Base-by-base conservation (phyloP, 2,888 invertebrate genomes). In the Norana najaformis region DNA sequence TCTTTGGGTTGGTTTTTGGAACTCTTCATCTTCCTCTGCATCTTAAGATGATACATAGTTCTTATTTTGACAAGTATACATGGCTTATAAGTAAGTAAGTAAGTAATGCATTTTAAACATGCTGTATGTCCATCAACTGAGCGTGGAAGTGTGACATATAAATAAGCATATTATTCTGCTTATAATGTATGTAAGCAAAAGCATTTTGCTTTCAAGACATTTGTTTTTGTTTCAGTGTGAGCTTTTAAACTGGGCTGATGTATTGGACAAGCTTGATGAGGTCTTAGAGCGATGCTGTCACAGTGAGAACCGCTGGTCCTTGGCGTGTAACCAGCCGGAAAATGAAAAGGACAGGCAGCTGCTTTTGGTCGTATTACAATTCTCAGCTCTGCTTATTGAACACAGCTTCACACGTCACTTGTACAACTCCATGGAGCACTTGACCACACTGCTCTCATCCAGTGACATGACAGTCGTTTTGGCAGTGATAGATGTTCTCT, bases 401-500 rank as follows among this genome's bases (percentile, higher is more conserved):
- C 97, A 97, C 95, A 97, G 97, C 92, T 97, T 97, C 94, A 97
- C 97, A 34, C 96, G 97, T 90, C 97, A 97, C 95, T 95, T 97
- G 92, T 97, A 97, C 96, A 97, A 97, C 95, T 97, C 97, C 83
- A 97, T 97, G 96, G 97, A 97, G 95, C 97, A 97, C 94, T 95
- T 97, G 92, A 96, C 97, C 89, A 96, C 96, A 82, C 95, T 97
- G 92, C 95, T 97, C 93, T 96, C 97, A 91, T 97, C 97, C 89
- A 97, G 96, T 94, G 97, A 97, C 94, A 97, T 97, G 96, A 96
- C 97, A 92, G 96, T 97, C 89, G 97, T 97, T n/a, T 95, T 97
- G 90, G 97, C 97, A 92, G 97, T 97, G 89, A 95, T 98, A 90
- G 97, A 97, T 95, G 96, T 98, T 91, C 96, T 98, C 35, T 98